phyloP scores from a whole-genome alignment of 1,140 invertebrate species.

The Drosophila tropicalis region DNA sequence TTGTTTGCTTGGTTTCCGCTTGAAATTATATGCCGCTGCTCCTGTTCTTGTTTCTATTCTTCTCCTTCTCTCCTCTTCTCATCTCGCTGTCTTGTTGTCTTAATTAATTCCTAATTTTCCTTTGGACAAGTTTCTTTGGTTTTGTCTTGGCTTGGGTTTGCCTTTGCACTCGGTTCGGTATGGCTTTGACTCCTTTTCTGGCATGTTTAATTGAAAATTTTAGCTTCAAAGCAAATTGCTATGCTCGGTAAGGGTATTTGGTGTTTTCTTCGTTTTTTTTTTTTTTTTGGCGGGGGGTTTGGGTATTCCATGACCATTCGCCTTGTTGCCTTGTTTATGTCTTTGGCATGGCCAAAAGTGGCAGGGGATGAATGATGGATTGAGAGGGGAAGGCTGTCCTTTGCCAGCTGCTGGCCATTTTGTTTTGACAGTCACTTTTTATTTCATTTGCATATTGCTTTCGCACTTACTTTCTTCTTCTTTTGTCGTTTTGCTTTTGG shows the following conservation, averaged over 20 bases:
- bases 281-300: not conserved
- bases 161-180: slow-evolving; percentile 47
- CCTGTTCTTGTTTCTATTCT: slow-evolving; percentile 22
- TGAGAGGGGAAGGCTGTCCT: slow-evolving; percentile 7
- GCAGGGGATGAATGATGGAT: not conserved
- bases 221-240: slow-evolving; percentile 60
- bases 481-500: slow-evolving; percentile 41
- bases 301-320: slow-evolving; percentile 52
- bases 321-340: slow-evolving; percentile 53
- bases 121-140: slow-evolving; percentile 21
- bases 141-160: slow-evolving; percentile 33
- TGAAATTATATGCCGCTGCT: slow-evolving; percentile 66
- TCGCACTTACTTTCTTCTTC: slow-evolving; percentile 59
- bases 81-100: slow-evolving; percentile 59
- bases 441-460: slow-evolving; percentile 79
- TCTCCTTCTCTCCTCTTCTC: slow-evolving; percentile 9
- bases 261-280: not conserved
- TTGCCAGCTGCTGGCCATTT: slow-evolving; percentile 68
- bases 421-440: slow-evolving; percentile 69
- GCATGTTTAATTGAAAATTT: slow-evolving; percentile 78
- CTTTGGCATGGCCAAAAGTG: slow-evolving; percentile 9
- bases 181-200: slow-evolving; percentile 74
- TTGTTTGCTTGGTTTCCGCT: slow-evolving; percentile 78
- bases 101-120: slow-evolving; percentile 81
- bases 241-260: not conserved